A percentile compares a stretch with the other conserved stretches of the same genome.
These are phyloP conservation scores for Capitulum mitella DNA, from an alignment of 2,888 invertebrate genomes.

Conservation along the genomic window DNA sequence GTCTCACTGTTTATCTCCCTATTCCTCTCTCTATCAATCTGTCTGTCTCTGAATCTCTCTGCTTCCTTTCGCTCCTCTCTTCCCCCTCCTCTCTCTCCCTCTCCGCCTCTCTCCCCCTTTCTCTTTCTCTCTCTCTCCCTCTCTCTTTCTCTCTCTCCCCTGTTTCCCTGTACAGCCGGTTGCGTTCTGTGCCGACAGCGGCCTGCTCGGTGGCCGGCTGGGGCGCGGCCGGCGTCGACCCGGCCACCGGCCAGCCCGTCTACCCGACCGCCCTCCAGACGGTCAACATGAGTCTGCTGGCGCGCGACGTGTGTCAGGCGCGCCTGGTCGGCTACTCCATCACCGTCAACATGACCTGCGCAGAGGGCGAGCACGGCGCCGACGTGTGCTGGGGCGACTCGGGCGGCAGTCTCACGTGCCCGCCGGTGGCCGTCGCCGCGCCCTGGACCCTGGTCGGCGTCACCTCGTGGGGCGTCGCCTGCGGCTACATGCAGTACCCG, in stretches of 20 bases:
- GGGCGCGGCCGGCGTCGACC: conserved; percentile 2
- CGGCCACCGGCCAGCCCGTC: neutral
- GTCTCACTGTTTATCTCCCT: too few relatives aligned
- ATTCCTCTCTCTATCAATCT: too few relatives aligned
- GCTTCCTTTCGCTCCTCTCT: too few relatives aligned
- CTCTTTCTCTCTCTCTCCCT: too few relatives aligned
- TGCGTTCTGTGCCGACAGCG: neutral
- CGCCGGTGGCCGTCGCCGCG: neutral
- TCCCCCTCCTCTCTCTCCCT: too few relatives aligned
- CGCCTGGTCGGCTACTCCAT: neutral
- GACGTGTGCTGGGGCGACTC: conserved; percentile 19
- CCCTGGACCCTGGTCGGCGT: neutral
- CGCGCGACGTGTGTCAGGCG: neutral
- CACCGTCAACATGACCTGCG: conserved; percentile 13
- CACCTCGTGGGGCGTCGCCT: conserved; percentile 12
- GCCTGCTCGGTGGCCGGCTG: conserved; percentile 15
- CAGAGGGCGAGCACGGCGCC: neutral
- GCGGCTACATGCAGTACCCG: conserved; percentile 20
- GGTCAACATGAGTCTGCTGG: neutral
- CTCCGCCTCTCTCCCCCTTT: too few relatives aligned
- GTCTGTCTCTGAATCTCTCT: too few relatives aligned
- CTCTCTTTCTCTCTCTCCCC: too few relatives aligned
- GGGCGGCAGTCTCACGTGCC: neutral
- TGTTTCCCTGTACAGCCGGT: neutral
- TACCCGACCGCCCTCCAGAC: conserved; percentile 1